phyloP scores from a whole-genome alignment of 2,797 vertebrate species.

The Eupleurogrammus muticus region DNA sequence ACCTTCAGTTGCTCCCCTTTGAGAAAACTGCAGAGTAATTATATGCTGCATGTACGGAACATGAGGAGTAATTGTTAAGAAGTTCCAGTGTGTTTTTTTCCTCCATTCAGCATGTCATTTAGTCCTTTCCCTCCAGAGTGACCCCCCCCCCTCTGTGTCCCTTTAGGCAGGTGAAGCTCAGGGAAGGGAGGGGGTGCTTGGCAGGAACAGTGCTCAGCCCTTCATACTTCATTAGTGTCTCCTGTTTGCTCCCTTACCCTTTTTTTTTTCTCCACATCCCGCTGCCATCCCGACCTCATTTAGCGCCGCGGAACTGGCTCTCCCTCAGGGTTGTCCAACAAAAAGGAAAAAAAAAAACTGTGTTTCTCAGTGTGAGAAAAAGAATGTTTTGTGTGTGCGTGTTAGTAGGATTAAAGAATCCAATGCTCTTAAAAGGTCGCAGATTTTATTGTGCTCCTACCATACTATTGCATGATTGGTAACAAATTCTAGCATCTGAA shows the following conservation, averaged over 20 bases:
- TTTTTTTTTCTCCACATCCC: conserved; percentile 34
- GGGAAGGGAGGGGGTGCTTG: conserved; percentile 51
- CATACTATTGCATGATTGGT: too few relatives aligned
- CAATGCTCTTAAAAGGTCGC: too few relatives aligned
- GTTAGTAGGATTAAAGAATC: too few relatives aligned
- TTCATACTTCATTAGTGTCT: conserved; percentile 81
- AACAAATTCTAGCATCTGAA: too few relatives aligned
- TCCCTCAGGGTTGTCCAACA: conserved; percentile 51
- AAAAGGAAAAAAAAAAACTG: conserved; percentile 48
- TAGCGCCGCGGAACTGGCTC: conserved; percentile 47
- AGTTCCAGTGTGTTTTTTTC: conserved; percentile 28
- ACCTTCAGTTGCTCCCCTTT: conserved; percentile 36
- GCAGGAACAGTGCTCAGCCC: conserved; percentile 75
- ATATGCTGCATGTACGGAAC: conserved; percentile 31
- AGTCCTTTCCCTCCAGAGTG: conserved; percentile 18
- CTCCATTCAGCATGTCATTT: conserved; percentile 19
- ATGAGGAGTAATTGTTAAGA: conserved; percentile 28
- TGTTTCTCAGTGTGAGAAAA: conserved; percentile 22
- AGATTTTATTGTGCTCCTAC: too few relatives aligned
- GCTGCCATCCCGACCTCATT: conserved; percentile 53
- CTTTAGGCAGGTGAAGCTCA: conserved; percentile 56
- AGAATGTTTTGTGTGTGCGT: conserved; percentile 5
- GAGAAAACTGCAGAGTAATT: conserved; percentile 43
- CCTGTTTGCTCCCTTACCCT: conserved; percentile 53
- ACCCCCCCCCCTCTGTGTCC: conserved; percentile 49